These are phyloP conservation scores for Adineta ricciae DNA, from an alignment of 2,888 invertebrate species.

Conservation along the genomic window DNA sequence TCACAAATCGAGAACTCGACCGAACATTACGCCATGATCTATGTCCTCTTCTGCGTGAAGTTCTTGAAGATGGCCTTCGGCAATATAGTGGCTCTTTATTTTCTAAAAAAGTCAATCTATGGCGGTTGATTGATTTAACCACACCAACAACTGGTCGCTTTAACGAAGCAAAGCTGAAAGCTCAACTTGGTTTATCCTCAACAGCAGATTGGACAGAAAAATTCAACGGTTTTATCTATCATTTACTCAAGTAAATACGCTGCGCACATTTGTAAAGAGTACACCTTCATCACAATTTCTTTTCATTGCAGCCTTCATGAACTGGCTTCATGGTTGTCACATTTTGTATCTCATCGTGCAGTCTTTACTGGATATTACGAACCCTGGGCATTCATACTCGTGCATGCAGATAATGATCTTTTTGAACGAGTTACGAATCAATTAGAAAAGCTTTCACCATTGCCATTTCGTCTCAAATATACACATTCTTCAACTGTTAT, in stretches of 20 bases:
- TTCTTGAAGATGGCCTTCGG: slow-evolving; percentile 18
- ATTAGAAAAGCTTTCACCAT: slow-evolving; percentile 7
- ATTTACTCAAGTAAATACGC: background rate
- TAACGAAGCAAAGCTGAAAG: background rate
- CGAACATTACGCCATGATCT: background rate
- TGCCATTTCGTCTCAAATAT: slow-evolving; percentile 15
- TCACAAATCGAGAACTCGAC: background rate
- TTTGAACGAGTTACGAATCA: slow-evolving; percentile 19
- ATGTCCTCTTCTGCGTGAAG: slow-evolving; percentile 12
- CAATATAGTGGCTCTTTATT: slow-evolving; percentile 12
- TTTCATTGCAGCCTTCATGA: background rate
- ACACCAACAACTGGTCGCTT: background rate
- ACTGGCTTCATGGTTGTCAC: background rate
- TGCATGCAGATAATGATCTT: background rate
- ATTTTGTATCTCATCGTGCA: background rate
- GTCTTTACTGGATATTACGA: background rate
- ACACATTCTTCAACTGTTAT: background rate
- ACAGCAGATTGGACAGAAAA: background rate
- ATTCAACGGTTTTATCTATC: slow-evolving; percentile 7
- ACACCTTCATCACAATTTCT: background rate
- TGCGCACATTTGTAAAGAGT: too few species aligned
- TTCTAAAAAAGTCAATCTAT: slow-evolving; percentile 9
- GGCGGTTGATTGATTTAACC: slow-evolving; percentile 11
- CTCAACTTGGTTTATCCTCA: background rate
- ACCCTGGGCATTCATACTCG: slow-evolving; percentile 16